Conservation (phyloP, 2,888 invertebrate genomes). For the Autographa pulchrina region DNA sequence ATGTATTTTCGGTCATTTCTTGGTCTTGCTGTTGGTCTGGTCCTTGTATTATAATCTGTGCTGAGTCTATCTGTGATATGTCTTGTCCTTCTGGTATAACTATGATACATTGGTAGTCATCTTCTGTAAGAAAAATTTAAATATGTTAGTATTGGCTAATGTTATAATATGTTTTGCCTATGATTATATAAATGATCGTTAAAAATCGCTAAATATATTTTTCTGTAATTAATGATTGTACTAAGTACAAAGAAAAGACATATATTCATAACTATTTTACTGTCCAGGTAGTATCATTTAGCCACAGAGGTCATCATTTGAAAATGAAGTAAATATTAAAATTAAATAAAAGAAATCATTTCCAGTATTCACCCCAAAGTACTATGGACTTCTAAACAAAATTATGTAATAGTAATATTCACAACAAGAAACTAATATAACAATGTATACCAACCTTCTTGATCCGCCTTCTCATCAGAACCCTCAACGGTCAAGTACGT, state of each 20-base stretch:
- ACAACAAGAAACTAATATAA: too few species aligned
- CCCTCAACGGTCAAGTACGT: slow-evolving; percentile 37
- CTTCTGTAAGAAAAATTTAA: slow-evolving; percentile 73
- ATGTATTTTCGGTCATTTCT: slow-evolving; percentile 22
- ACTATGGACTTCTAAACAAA: too few species aligned
- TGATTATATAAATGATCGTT: too few species aligned
- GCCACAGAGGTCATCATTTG: too few species aligned
- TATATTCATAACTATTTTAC: too few species aligned
- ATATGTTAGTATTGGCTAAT: not conserved
- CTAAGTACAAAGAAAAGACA: too few species aligned
- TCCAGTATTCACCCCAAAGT: too few species aligned
- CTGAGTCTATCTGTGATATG: slow-evolving; percentile 65
- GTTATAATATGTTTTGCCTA: not conserved
- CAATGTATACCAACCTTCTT: slow-evolving; percentile 58
- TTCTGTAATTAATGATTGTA: too few species aligned
- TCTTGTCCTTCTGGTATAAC: slow-evolving; percentile 83
- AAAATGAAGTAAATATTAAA: not conserved
- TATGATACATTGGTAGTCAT: slow-evolving; percentile 84
- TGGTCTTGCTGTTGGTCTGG: slow-evolving; percentile 22
- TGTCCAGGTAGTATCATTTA: too few species aligned
- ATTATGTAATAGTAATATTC: too few species aligned
- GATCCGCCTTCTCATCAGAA: slow-evolving; percentile 52
- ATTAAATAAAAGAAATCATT: not conserved
- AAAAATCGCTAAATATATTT: too few species aligned
- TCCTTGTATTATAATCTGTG: slow-evolving; percentile 66